Conservation (phyloP, 2,113 vertebrate genomes). For the Gila orcuttii region DNA sequence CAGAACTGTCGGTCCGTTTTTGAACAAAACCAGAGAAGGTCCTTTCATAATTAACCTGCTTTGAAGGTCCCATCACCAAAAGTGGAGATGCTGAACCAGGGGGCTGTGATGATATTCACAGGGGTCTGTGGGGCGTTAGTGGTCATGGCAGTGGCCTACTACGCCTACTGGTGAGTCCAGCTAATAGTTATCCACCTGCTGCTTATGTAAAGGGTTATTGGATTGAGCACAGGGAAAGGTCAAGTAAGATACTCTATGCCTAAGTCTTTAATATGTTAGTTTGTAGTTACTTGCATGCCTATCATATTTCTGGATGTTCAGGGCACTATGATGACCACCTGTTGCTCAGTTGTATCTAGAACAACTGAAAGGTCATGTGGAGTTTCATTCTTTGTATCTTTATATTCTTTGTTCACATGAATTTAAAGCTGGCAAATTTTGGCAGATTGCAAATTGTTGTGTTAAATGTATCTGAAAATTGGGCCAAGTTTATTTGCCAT, state of each 20-base stretch:
- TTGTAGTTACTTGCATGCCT: not conserved
- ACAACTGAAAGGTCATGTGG: not conserved
- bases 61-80: slow-evolving; percentile 44
- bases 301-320: not conserved
- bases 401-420: not conserved
- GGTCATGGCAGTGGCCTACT: slow-evolving; percentile 79
- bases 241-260: not conserved
- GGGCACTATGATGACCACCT: not conserved
- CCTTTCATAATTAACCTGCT: slow-evolving; percentile 32
- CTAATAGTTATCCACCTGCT: not conserved
- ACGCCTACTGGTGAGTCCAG: slow-evolving; percentile 78
- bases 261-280: not conserved
- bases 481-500: too few species aligned
- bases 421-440: not conserved
- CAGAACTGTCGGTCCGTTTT: not conserved
- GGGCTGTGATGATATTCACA: slow-evolving; percentile 79
- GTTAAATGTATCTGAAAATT: not conserved
- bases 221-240: not conserved
- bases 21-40: not conserved
- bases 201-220: slow-evolving; percentile 16
- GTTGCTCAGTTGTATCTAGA: not conserved
- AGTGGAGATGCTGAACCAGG: slow-evolving; percentile 79
- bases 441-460: not conserved
- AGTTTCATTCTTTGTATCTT: not conserved
- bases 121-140: slow-evolving; percentile 79